Conservation (phyloP, 2,888 invertebrate genomes). For the Leptopilina syphax region DNA sequence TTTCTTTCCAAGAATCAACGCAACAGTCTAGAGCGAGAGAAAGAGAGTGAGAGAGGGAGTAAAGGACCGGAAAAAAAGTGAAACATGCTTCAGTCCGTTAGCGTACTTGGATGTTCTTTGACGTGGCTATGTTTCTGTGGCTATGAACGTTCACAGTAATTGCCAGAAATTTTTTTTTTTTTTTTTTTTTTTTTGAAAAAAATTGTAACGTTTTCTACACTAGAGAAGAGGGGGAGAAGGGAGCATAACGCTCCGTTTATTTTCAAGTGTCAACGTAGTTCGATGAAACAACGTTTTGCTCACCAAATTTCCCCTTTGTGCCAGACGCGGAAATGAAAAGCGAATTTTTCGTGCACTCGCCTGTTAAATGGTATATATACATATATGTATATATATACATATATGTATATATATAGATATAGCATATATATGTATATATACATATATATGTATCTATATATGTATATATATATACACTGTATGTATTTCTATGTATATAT, state of each 20-base stretch:
- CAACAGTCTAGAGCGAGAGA: neutral
- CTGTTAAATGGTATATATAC: conserved; percentile 50
- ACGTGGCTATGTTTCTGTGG: conserved; percentile 13
- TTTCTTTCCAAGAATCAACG: conserved; percentile 49
- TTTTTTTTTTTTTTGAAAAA: neutral
- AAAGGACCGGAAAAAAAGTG: conserved; percentile 53
- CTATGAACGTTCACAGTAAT: conserved; percentile 7
- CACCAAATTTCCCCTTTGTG: conserved; percentile 39
- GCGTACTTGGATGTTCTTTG: conserved; percentile 12
- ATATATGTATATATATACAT: no score
- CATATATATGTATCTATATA: no score
- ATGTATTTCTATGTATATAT: no score
- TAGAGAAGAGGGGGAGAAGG: neutral
- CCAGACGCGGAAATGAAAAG: conserved; percentile 38
- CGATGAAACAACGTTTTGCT: conserved; percentile 24
- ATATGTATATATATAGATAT: no score
- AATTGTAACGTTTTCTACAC: conserved; percentile 1
- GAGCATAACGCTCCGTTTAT: conserved; percentile 30
- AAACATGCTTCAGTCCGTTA: conserved; percentile 30
- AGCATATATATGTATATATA: no score
- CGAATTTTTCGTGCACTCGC: conserved; percentile 41
- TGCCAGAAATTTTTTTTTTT: neutral
- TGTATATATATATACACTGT: no score
- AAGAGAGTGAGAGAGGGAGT: conserved; percentile 43
- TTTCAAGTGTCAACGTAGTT: conserved; percentile 20